A percentile compares a stretch with the other conserved stretches of the same genome.
Conservation (phyloP, 2,113 vertebrate species). For the Sialia sialis region DNA sequence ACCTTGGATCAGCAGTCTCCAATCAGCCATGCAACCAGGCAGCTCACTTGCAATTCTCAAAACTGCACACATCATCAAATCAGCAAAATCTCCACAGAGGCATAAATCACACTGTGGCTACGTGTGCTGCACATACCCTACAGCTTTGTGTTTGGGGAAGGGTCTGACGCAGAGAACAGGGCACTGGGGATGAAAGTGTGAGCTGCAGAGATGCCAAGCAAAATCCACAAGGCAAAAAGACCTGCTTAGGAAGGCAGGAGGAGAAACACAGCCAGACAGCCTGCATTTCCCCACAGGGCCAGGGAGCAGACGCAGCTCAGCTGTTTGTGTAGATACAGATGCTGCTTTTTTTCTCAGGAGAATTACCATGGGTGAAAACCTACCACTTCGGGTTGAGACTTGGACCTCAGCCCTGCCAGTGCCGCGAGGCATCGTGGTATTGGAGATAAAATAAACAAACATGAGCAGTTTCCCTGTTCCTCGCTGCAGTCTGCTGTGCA, state of each 20-base stretch:
- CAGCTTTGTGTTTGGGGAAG: neutral
- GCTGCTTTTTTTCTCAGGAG: neutral
- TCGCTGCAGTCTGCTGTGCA: constrained; percentile 1
- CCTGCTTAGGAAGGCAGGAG: neutral
- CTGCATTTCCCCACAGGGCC: neutral
- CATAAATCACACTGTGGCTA: neutral
- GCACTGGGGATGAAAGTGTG: accelerated
- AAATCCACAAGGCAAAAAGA: neutral
- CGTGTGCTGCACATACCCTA: accelerated
- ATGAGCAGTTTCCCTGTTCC: constrained; percentile 22
- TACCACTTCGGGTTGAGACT: neutral
- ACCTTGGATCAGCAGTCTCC: neutral
- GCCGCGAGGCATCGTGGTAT: neutral
- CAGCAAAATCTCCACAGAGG: neutral
- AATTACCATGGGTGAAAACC: neutral
- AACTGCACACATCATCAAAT: neutral
- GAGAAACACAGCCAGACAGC: neutral
- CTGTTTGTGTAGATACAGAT: constrained; percentile 17
- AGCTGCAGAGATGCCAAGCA: neutral
- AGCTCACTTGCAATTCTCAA: neutral
- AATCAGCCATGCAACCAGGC: neutral
- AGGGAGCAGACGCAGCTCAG: neutral
- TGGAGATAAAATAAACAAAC: constrained; percentile 56
- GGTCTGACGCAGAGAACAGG: neutral
- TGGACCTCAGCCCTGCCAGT: constrained; percentile 6